Evolutionary conservation across 1,140 invertebrate species (phyloP).

Genomic region (Halesus radiatus): DNA sequence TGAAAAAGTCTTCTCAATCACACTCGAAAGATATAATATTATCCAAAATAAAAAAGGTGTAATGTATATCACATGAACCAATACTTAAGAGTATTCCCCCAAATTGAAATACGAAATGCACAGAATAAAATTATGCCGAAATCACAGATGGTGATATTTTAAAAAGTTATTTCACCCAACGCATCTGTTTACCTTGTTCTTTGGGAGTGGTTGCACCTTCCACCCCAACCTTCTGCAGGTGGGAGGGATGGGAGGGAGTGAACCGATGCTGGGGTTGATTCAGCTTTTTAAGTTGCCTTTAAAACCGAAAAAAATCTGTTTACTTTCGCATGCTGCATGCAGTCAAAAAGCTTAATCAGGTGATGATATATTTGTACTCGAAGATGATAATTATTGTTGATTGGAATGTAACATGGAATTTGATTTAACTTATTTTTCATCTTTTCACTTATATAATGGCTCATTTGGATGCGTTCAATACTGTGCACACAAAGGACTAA

Average conservation of each 20-base stretch:
- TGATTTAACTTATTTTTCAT: too few species aligned
- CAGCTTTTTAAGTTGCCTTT: conserved; percentile 31
- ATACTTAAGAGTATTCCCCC: not conserved
- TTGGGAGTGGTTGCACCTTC: conserved; percentile 22
- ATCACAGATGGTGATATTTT: conserved; percentile 36
- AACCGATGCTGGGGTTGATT: conserved; percentile 1
- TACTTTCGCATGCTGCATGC: not conserved
- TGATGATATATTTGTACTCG: too few species aligned
- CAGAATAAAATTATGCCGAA: conserved; percentile 29
- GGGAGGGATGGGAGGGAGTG: not conserved
- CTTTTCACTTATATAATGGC: too few species aligned
- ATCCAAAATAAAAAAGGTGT: too few species aligned
- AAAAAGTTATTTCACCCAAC: conserved; percentile 31
- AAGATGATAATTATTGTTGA: too few species aligned
- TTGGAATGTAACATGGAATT: too few species aligned
- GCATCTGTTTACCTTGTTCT: conserved; percentile 39
- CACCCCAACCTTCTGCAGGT: not conserved
- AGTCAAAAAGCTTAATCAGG: too few species aligned
- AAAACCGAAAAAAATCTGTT: conserved; percentile 17
- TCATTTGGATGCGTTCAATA: too few species aligned
- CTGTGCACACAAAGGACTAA: too few species aligned
- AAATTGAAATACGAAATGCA: conserved; percentile 9
- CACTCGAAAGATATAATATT: too few species aligned
- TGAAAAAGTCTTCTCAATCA: too few species aligned
- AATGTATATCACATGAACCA: too few species aligned